phyloP scores from a whole-genome alignment of 2,113 vertebrate genomes.

The Puma concolor region DNA sequence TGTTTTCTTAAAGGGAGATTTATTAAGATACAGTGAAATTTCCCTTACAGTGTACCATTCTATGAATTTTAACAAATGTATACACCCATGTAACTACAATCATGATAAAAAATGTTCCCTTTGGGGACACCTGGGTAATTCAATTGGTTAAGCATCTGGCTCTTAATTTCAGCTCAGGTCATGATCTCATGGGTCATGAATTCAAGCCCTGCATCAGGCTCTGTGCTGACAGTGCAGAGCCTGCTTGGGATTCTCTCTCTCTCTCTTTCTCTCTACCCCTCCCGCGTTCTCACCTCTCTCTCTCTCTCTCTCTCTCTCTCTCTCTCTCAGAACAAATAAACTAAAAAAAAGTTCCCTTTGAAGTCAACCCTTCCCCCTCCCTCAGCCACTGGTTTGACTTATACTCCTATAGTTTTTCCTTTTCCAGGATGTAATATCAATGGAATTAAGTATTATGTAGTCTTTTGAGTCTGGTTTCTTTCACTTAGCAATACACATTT shows the following conservation, averaged over 20 bases:
- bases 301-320: too few relatives aligned
- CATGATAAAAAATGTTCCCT: background rate
- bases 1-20: background rate
- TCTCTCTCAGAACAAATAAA: too few relatives aligned
- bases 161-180: too few relatives aligned
- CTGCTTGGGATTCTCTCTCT: background rate
- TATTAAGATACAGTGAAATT: conserved; percentile 24
- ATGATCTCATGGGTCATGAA: too few relatives aligned
- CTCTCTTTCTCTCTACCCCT: too few relatives aligned
- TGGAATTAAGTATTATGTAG: background rate
- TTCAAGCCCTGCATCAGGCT: too few relatives aligned
- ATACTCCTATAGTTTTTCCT: background rate
- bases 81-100: background rate
- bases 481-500: conserved; percentile 20
- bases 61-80: conserved; percentile 16
- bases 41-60: background rate
- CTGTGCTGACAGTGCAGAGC: too few relatives aligned
- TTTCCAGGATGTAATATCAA: conserved; percentile 3
- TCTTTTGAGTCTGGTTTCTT: background rate
- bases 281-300: too few relatives aligned
- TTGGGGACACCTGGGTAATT: background rate
- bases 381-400: background rate
- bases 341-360: background rate
- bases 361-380: background rate
- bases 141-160: too few relatives aligned